Evolutionary conservation across 2,888 invertebrate genomes (phyloP), one percentile per base, ranked within the genome.

Genomic region (Cheilosia vernalis): DNA sequence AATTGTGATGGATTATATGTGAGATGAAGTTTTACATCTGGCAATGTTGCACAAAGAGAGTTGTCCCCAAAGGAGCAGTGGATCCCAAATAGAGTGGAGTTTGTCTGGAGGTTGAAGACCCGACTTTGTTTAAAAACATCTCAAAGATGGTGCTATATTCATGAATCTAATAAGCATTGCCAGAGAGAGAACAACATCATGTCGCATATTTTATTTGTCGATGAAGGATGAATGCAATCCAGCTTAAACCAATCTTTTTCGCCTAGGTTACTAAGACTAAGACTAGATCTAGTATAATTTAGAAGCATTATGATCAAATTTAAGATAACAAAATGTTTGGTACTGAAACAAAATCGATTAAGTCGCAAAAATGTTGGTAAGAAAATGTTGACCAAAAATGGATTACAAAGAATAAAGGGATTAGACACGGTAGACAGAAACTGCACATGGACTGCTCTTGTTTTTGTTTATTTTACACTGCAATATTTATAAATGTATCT

Each of bases 271-370:
- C 40, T 51, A 37, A 66, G 17, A 63, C 40, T 64, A 42, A 40
- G 33, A 53, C 58, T 72, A 64, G n/a, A 17, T 51, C 79, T 79
- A 79, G 64, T 72, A 72, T 44, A 79, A 79, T 72, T 79, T 79
- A 15, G 64, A 79, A 79, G 79, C 79, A 61, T 64, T 56, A 72
- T 79, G 79, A 66, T 79, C n/a, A 64, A 56, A 19, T 27, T 56
- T 17, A 21, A 74, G 40, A 67, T 33, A 66, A 33, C 37, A 51
- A 66, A 53, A 53, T 37, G 49, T 19, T 72, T 61, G 19, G 42
- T 13, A 40, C 24, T 2, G 17, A 47, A 63, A 49, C 30, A 47
- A 42, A 33, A 37, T 69, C 33, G 69, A 60, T 63, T 70, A 70
- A 56, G 15, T 53, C 24, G 55, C 67, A 69, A 69, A 60, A 67